Conservation (phyloP, 2,888 invertebrate genomes). For the Leistus spinibarbis region DNA sequence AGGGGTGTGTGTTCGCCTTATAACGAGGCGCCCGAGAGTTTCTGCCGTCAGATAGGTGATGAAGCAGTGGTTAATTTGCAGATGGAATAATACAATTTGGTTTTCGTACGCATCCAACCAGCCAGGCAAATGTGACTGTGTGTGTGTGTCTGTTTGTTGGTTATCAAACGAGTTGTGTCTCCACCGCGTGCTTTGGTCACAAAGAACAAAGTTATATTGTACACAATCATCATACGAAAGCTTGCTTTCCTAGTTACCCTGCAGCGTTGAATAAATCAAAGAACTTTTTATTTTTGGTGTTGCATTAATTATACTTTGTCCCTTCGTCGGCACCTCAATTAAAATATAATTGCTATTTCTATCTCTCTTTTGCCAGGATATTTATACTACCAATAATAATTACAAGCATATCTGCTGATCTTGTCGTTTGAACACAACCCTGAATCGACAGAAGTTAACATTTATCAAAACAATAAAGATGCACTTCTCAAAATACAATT, state of each 20-base stretch:
- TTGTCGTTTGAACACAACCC: neutral
- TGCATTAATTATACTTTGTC: neutral
- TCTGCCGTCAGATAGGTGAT: constrained; percentile 12
- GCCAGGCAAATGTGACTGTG: too few relatives aligned
- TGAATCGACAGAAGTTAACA: too few relatives aligned
- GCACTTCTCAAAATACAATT: too few relatives aligned
- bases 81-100: constrained; percentile 28
- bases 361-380: neutral
- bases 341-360: neutral
- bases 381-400: neutral
- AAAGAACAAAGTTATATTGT: neutral
- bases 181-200: neutral
- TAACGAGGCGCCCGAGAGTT: neutral
- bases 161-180: neutral
- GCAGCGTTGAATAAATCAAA: neutral
- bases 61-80: constrained; percentile 24
- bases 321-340: neutral
- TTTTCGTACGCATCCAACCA: neutral
- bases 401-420: neutral
- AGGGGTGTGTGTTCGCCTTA: constrained; percentile 19
- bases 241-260: neutral
- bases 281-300: neutral
- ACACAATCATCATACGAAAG: neutral
- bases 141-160: neutral
- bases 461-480: neutral